Percentiles rank a stretch among this genome's conserved stretches.
Evolutionary conservation across 2,888 invertebrate genomes (phyloP).

Genomic region (Hypolimnas misippus): DNA sequence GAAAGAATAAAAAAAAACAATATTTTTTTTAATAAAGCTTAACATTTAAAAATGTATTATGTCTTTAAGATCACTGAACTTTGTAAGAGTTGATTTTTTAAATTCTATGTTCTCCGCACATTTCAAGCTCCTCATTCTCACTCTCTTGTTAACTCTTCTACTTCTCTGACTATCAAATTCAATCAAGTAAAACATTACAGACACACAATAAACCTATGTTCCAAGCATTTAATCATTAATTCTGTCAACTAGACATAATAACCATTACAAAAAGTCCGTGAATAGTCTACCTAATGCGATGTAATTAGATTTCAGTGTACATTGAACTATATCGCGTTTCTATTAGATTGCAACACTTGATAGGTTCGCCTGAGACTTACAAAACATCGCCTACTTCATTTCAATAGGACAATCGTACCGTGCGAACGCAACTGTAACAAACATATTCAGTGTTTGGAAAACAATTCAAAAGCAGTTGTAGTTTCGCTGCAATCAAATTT

Average conservation of each 20-base stretch:
- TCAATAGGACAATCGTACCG: conserved; percentile 19
- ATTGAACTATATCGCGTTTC: conserved; percentile 33
- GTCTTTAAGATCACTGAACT: too few species aligned
- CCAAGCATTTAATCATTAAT: neutral
- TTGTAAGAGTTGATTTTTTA: too few species aligned
- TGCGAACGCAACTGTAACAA: conserved; percentile 19
- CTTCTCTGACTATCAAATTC: too few species aligned
- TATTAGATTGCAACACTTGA: conserved; percentile 33
- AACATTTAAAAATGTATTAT: neutral
- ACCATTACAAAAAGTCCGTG: conserved; percentile 8
- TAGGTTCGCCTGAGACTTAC: conserved; percentile 33
- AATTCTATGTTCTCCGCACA: too few species aligned
- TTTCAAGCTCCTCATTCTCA: too few species aligned
- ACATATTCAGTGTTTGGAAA: conserved; percentile 8
- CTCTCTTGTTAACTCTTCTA: too few species aligned
- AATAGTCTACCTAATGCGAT: conserved; percentile 11
- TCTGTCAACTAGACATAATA: conserved; percentile 1
- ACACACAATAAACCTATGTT: too few species aligned
- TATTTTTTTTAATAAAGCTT: too few species aligned
- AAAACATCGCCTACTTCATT: conserved; percentile 25
- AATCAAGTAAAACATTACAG: too few species aligned
- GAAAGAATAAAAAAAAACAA: too few species aligned
- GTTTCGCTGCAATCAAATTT: neutral
- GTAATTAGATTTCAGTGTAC: conserved; percentile 36
- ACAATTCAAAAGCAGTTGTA: neutral